phyloP scores from a whole-genome alignment of 35 echinoderm and acorn worm genomes.

The Hemicentrotus pulcherrimus region DNA sequence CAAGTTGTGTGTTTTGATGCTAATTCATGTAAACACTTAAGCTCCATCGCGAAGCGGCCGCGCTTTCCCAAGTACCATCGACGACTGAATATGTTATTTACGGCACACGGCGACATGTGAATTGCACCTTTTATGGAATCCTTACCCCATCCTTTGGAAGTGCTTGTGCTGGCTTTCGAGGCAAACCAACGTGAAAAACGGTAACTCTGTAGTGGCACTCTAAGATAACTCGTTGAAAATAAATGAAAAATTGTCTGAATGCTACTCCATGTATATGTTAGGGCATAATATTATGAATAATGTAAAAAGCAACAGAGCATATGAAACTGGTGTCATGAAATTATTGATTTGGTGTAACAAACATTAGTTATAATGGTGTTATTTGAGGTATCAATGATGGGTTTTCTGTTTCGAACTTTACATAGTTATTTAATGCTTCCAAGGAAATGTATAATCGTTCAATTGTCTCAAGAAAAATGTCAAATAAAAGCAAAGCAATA shows the following conservation, averaged over 20 bases:
- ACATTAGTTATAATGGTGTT: no score
- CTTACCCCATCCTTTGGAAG: not conserved
- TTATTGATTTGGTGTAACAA: no score
- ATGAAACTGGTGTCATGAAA: no score
- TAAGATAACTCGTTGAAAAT: not conserved
- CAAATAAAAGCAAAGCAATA: no score
- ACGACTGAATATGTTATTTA: constrained; percentile 19
- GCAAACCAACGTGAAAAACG: not conserved
- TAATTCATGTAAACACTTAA: constrained; percentile 14
- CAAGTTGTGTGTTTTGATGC: not conserved
- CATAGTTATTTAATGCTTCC: no score
- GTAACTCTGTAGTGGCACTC: not conserved
- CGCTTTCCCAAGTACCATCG: not conserved
- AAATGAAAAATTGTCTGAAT: not conserved
- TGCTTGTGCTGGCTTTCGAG: not conserved
- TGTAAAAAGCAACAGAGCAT: no score
- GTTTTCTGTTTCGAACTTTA: no score
- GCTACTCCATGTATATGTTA: not conserved
- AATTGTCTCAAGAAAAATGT: no score
- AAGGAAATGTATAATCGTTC: no score
- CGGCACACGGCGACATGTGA: not conserved
- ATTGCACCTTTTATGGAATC: not conserved
- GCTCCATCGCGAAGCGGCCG: not conserved
- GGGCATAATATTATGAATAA: not conserved
- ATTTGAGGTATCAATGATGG: no score